Percentiles rank a stretch among this genome's conserved stretches.
Evolutionary conservation across 2,797 vertebrate species (phyloP).

Genomic region (Myripristis jacobus): DNA sequence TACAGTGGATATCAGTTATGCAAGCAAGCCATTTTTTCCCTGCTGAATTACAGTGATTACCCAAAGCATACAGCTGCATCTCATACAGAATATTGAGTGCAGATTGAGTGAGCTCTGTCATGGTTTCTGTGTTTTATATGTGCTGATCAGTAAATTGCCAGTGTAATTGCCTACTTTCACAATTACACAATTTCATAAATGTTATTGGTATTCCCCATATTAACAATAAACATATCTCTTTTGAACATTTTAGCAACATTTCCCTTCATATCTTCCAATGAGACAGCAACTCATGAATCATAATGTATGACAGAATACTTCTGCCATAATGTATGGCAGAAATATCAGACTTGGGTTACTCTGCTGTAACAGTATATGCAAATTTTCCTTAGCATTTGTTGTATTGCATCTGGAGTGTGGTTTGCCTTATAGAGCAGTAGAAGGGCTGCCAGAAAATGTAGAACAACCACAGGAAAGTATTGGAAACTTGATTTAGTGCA

Average conservation of each 20-base stretch:
- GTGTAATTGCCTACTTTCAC: slow-evolving; percentile 52
- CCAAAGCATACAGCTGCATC: slow-evolving; percentile 74
- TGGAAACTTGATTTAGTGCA: neutral
- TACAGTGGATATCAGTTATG: slow-evolving; percentile 82
- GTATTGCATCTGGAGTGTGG: neutral
- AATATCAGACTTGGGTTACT: neutral
- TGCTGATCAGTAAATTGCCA: slow-evolving; percentile 62
- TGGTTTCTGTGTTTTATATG: slow-evolving; percentile 62
- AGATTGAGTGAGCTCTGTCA: slow-evolving; percentile 61
- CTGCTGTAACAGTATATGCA: neutral
- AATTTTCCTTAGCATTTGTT: neutral
- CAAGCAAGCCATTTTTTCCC: slow-evolving; percentile 60
- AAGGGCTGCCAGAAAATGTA: neutral
- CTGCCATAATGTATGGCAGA: neutral
- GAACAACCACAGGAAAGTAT: neutral
- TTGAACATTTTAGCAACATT: slow-evolving; percentile 33
- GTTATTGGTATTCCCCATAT: slow-evolving; percentile 37
- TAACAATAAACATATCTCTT: slow-evolving; percentile 33
- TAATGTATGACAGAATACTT: neutral
- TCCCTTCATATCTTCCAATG: no score
- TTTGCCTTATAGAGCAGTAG: neutral
- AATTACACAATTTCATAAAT: slow-evolving; percentile 49
- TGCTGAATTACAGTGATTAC: slow-evolving; percentile 67
- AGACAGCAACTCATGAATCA: neutral
- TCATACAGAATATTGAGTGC: slow-evolving; percentile 65